Base-by-base conservation (phyloP, 2,888 invertebrate species). In the Euphydryas editha region DNA sequence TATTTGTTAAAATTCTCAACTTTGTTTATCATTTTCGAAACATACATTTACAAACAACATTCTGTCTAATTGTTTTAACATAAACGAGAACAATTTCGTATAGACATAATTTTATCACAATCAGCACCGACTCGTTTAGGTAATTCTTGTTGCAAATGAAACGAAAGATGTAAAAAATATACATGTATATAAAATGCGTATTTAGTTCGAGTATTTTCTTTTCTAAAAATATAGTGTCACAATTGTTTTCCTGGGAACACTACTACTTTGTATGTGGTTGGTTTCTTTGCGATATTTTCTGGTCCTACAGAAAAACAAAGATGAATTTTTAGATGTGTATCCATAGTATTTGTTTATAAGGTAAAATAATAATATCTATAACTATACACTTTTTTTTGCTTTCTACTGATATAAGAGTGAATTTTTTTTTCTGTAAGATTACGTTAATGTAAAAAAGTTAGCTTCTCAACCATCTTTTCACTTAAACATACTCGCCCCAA, bases 401-500 rank as follows among this genome's bases (percentile, higher is more conserved):
- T n/a, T n/a, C n/a, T n/a, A n/a, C n/a, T n/a, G n/a, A n/a, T n/a
- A n/a, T n/a, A n/a, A n/a, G n/a, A 51, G 36, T 72, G 67, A 65
- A 57, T 79, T 79, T 78, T 79, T 80, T 81, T 81, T 75, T 75
- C 78, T 81, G 75, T 81, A 76, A 79, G 81, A 83, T 87, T 84
- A 83, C 59, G 74, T 54, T 59, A 80, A 79, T 78, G 82, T 81
- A 78, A 84, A 78, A 85, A 86, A 64, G 82, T 76, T 84, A 82
- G 82, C 82, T 87, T 86, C 81, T 81, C 78, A 79, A 78, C 81
- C 78, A 77, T 82, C 74, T 78, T n/a, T 80, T 84, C 79, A 82
- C 79, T 84, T 84, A 84, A 87, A 86, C 86, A 88, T 87, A 87
- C 89, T 87, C 85, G 81, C 84, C 82, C 80, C 77, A 74, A 80